These are phyloP conservation scores for Alloplasta piceator DNA, from an alignment of 2,888 invertebrate genomes.

Conservation along the genomic window DNA sequence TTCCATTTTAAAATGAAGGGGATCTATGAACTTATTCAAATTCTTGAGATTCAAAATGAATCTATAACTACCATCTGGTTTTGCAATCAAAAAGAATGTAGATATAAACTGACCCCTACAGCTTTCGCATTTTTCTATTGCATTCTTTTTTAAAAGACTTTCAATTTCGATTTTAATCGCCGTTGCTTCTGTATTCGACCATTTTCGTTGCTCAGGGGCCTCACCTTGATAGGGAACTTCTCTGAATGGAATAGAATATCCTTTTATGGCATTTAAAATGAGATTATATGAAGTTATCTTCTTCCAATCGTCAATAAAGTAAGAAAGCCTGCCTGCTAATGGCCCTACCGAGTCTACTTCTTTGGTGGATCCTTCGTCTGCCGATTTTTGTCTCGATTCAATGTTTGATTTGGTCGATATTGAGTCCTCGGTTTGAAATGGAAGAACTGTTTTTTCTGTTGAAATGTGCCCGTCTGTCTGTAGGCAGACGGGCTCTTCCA, in stretches of 20 bases:
- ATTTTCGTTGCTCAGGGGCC: constrained; percentile 35
- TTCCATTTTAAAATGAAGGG: constrained; percentile 29
- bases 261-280: constrained; percentile 26
- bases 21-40: constrained; percentile 26
- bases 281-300: constrained; percentile 23
- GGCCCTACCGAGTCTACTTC: constrained; percentile 42
- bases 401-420: constrained; percentile 31
- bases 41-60: constrained; percentile 25
- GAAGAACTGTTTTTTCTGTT: constrained; percentile 34
- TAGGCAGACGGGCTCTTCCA: constrained; percentile 41
- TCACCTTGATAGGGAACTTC: constrained; percentile 9
- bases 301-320: constrained; percentile 31
- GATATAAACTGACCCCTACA: constrained; percentile 16
- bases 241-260: constrained; percentile 47
- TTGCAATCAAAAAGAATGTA: neutral
- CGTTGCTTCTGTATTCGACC: constrained; percentile 15
- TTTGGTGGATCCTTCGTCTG: constrained; percentile 35
- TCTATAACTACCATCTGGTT: constrained; percentile 9
- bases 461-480: constrained; percentile 51
- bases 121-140: constrained; percentile 27
- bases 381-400: constrained; percentile 47
- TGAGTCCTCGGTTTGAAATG: constrained; percentile 45
- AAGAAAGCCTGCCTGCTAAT: constrained; percentile 31
- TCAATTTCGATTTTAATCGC: constrained; percentile 29
- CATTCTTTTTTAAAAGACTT: constrained; percentile 19